Evolutionary conservation across 1,140 invertebrate species (phyloP).

Genomic region (Tetramorium alpestre): DNA sequence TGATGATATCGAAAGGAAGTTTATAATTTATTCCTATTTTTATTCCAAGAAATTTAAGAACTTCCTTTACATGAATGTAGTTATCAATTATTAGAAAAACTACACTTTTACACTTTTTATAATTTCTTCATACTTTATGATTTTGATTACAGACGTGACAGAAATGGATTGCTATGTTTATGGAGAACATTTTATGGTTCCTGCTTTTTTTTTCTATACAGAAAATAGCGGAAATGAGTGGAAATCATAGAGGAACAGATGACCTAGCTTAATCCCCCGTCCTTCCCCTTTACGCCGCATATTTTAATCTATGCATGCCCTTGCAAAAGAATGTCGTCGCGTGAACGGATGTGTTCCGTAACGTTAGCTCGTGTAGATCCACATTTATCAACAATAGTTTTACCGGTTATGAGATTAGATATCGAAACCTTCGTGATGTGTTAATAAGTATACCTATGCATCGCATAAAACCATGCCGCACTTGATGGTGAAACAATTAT

Average conservation of each 20-base stretch:
- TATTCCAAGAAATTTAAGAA: too few relatives aligned
- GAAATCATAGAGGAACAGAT: constrained; percentile 1
- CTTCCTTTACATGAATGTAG: too few relatives aligned
- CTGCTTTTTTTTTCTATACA: neutral
- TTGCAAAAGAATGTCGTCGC: constrained; percentile 58
- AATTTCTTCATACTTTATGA: neutral
- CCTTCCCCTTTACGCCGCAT: neutral
- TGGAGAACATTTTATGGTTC: neutral
- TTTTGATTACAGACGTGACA: neutral
- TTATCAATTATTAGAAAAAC: too few relatives aligned
- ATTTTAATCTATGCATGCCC: constrained; percentile 43
- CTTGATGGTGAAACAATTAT: neutral
- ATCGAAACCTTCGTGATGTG: neutral
- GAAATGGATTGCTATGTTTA: neutral
- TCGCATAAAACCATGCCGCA: neutral
- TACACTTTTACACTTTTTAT: neutral
- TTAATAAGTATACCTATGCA: constrained; percentile 6
- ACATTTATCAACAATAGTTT: constrained; percentile 48
- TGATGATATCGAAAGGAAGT: too few relatives aligned
- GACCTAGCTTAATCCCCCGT: constrained; percentile 10
- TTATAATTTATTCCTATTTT: too few relatives aligned
- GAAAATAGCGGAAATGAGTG: constrained; percentile 7
- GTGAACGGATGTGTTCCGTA: constrained; percentile 60
- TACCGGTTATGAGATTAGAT: constrained; percentile 58
- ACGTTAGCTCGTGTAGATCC: neutral